phyloP scores from a whole-genome alignment of 2,797 vertebrate species.

The Gallirallus australis region DNA sequence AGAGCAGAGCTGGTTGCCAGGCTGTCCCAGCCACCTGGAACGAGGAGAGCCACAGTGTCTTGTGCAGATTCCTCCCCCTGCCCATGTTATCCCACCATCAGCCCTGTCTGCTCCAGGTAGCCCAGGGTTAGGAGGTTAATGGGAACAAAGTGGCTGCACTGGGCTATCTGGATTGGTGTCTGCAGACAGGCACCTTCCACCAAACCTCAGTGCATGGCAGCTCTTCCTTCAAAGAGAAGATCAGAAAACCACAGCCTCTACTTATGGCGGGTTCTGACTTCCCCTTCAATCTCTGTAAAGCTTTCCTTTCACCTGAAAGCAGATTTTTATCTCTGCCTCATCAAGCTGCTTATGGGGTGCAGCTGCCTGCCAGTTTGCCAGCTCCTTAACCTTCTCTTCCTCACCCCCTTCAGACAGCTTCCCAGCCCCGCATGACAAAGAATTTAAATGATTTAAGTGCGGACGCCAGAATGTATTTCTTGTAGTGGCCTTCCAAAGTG shows the following conservation, averaged over 20 bases:
- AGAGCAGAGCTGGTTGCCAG: background rate
- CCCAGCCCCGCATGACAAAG: background rate
- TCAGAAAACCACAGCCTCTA: background rate
- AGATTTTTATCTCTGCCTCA: slow-evolving; percentile 60
- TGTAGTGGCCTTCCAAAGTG: background rate
- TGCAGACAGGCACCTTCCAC: background rate
- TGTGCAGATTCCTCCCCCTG: background rate
- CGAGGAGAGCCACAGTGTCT: background rate
- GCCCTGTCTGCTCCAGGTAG: background rate
- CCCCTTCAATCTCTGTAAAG: background rate
- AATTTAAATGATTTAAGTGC: background rate
- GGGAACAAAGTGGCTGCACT: background rate
- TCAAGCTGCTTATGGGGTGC: background rate
- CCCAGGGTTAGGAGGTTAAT: background rate
- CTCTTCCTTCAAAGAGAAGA: slow-evolving; percentile 30
- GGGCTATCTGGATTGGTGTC: background rate
- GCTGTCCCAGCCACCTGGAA: background rate
- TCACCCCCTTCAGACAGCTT: background rate
- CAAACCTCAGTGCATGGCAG: background rate
- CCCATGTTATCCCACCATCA: background rate
- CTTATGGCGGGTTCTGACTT: background rate
- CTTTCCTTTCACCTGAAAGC: slow-evolving; percentile 41
- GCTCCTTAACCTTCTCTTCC: background rate
- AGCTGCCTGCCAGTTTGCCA: background rate
- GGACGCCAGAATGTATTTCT: background rate